phyloP scores from a whole-genome alignment of 2,113 vertebrate species.

The Ahaetulla prasina region DNA sequence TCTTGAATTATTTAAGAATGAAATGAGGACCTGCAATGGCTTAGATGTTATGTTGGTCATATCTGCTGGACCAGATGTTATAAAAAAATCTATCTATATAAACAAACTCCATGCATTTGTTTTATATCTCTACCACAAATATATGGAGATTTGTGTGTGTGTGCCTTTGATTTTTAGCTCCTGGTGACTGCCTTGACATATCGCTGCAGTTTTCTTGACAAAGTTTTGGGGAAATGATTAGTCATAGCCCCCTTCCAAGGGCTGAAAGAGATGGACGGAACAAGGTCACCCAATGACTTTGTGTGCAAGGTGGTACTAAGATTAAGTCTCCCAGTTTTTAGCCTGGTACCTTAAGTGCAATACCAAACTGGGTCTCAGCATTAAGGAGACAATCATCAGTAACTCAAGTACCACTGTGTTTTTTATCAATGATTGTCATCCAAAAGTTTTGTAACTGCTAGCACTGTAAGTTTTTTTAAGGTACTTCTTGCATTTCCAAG shows the following conservation, averaged over 20 bases:
- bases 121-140: background rate
- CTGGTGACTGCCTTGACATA: background rate
- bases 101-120: background rate
- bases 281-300: background rate
- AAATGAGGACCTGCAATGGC: background rate
- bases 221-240: background rate
- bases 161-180: background rate
- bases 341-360: background rate
- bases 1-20: background rate
- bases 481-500: background rate
- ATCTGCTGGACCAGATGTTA: background rate
- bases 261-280: background rate
- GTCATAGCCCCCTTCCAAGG: background rate
- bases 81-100: background rate
- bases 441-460: conserved; percentile 21
- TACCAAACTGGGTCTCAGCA: background rate
- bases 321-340: background rate
- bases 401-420: background rate
- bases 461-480: background rate
- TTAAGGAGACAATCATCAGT: conserved; percentile 14
- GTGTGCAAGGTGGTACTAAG: background rate
- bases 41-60: background rate
- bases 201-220: background rate
- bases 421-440: background rate
- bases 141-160: background rate